Conservation (phyloP, 2,888 invertebrate species). For the Psylliodes chrysocephalus region DNA sequence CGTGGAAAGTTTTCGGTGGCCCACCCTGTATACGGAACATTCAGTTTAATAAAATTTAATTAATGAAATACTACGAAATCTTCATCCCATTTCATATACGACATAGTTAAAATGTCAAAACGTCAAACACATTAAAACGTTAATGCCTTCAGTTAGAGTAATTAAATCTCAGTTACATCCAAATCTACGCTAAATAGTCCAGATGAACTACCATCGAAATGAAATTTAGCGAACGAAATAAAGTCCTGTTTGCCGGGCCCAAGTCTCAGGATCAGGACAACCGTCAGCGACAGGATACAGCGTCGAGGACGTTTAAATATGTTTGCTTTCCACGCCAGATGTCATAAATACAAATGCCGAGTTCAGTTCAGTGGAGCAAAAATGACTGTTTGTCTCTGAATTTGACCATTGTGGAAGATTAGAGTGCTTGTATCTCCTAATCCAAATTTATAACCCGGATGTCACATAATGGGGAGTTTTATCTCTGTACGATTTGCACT, state of each 20-base stretch:
- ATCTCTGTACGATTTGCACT: constrained; percentile 48
- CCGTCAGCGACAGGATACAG: constrained; percentile 50
- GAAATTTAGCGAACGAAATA: constrained; percentile 20
- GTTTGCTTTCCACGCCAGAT: constrained; percentile 59
- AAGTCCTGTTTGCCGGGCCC: constrained; percentile 28
- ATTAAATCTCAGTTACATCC: neutral
- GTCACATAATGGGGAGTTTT: constrained; percentile 42
- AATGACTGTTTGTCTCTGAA: constrained; percentile 60
- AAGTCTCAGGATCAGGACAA: constrained; percentile 59
- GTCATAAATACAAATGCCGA: constrained; percentile 59
- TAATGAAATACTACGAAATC: no score
- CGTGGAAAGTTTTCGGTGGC: no score
- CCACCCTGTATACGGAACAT: no score
- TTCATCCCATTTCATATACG: no score
- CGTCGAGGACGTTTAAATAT: constrained; percentile 55
- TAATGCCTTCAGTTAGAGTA: neutral
- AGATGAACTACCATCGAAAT: constrained; percentile 9
- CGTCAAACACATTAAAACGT: neutral
- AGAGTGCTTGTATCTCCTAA: constrained; percentile 57
- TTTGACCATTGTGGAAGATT: constrained; percentile 60
- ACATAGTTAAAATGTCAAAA: no score
- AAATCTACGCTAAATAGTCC: constrained; percentile 2
- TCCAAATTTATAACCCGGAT: constrained; percentile 56
- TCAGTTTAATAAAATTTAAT: no score
- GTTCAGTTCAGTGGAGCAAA: constrained; percentile 58